These are phyloP conservation scores for Drosophila simulans DNA, from an alignment of 1,140 invertebrate species.

Conservation along the genomic window DNA sequence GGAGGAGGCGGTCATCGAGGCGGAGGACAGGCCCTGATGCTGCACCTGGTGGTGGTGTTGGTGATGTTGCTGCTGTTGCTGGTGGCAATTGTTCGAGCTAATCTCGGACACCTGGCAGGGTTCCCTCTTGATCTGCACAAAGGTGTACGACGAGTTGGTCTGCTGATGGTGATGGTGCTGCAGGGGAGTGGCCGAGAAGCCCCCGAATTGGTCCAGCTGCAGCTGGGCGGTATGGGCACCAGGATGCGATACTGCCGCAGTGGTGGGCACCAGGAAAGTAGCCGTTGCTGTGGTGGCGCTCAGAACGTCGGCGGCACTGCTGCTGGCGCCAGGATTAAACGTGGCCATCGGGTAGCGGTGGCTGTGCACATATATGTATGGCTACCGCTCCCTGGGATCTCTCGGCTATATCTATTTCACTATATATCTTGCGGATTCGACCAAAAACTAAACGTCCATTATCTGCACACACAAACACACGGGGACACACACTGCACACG, in stretches of 20 bases:
- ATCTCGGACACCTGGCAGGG: constrained; percentile 89
- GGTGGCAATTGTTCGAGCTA: constrained; percentile 86
- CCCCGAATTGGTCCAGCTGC: constrained; percentile 45
- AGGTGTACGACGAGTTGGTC: constrained; percentile 81
- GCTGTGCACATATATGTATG: constrained; percentile 20
- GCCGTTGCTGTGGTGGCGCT: constrained; percentile 60
- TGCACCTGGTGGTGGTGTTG: constrained; percentile 45
- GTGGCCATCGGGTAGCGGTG: constrained; percentile 60
- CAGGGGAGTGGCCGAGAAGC: constrained; percentile 47
- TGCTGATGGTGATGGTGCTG: constrained; percentile 73
- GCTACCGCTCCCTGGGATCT: not conserved
- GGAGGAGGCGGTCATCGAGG: constrained; percentile 67
- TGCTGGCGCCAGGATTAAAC: constrained; percentile 65
- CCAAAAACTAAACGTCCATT: constrained; percentile 64
- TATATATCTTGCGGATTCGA: constrained; percentile 47
- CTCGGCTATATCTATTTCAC: constrained; percentile 40
- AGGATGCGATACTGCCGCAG: constrained; percentile 27
- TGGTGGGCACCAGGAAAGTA: constrained; percentile 70
- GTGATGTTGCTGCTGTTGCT: constrained; percentile 70
- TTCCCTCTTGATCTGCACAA: constrained; percentile 87
- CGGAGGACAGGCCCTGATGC: constrained; percentile 60
- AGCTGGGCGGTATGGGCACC: constrained; percentile 43
- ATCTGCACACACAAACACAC: constrained; percentile 50
- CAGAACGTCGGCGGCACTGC: constrained; percentile 68
- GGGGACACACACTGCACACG: constrained; percentile 41